These are phyloP conservation scores for Nemotelus pantherinus DNA, from an alignment of 2,888 invertebrate genomes.

Conservation along the genomic window DNA sequence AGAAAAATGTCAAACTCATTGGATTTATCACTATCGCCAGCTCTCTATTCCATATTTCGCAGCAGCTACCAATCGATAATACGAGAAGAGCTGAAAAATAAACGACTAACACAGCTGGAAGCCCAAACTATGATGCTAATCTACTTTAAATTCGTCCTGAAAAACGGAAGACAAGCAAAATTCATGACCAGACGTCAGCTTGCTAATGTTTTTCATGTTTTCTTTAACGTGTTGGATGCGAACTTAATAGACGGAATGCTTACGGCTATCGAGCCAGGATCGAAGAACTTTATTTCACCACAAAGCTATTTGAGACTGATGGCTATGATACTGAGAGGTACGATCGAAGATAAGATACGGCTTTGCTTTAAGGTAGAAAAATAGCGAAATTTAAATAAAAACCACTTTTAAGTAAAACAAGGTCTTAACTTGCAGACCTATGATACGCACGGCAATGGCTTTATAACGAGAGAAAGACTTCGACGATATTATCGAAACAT, in stretches of 20 bases:
- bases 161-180: slow-evolving; percentile 62
- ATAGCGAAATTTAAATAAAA: background rate
- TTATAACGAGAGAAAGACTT: slow-evolving; percentile 76
- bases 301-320: slow-evolving; percentile 75
- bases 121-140: slow-evolving; percentile 68
- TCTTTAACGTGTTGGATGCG: slow-evolving; percentile 78
- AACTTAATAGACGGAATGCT: slow-evolving; percentile 73
- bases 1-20: slow-evolving; percentile 56
- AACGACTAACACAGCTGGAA: slow-evolving; percentile 71
- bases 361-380: slow-evolving; percentile 71
- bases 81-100: slow-evolving; percentile 67
- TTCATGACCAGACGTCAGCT: slow-evolving; percentile 69
- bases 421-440: slow-evolving; percentile 64
- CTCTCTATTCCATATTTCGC: slow-evolving; percentile 73
- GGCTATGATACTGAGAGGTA: slow-evolving; percentile 75
- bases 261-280: slow-evolving; percentile 69
- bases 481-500: slow-evolving; percentile 64
- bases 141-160: slow-evolving; percentile 66
- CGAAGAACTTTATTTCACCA: slow-evolving; percentile 61
- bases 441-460: slow-evolving; percentile 73
- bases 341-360: slow-evolving; percentile 73
- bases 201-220: slow-evolving; percentile 70
- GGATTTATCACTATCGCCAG: slow-evolving; percentile 71
- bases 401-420: slow-evolving; percentile 63
- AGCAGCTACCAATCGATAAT: slow-evolving; percentile 70